These are phyloP conservation scores for Xiphydria camelus DNA, from an alignment of 2,888 invertebrate genomes.

Conservation along the genomic window DNA sequence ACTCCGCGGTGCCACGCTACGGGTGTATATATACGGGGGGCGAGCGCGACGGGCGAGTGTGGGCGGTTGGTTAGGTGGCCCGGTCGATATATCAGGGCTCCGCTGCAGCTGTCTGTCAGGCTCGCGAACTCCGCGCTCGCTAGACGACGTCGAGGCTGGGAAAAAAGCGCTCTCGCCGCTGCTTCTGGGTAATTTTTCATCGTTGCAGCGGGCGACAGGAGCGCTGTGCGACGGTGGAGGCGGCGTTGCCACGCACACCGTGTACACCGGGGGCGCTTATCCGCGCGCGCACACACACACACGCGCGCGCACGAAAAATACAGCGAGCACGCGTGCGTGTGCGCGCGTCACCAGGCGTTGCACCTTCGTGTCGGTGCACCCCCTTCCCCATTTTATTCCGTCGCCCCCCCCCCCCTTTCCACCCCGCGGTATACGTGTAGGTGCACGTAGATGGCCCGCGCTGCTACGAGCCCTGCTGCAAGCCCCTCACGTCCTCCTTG, in stretches of 20 bases:
- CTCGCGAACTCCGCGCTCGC: conserved; percentile 52
- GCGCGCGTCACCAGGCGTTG: conserved; percentile 4
- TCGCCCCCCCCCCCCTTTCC: conserved; percentile 4
- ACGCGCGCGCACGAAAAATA: conserved; percentile 8
- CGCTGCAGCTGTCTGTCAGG: conserved; percentile 56
- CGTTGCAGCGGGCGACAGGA: conserved; percentile 51
- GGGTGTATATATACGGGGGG: conserved; percentile 9
- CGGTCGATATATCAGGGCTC: conserved; percentile 57
- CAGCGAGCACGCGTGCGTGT: conserved; percentile 12
- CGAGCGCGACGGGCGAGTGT: conserved; percentile 45
- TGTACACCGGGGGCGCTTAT: conserved; percentile 14
- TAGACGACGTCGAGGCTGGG: conserved; percentile 44
- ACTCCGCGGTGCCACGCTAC: not conserved
- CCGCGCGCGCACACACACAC: conserved; percentile 15
- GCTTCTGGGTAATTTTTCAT: conserved; percentile 57
- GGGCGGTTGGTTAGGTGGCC: conserved; percentile 49
- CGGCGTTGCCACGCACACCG: conserved; percentile 36
- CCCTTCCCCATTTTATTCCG: conserved; percentile 12
- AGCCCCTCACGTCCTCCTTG: conserved; percentile 22
- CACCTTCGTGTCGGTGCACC: conserved; percentile 13
- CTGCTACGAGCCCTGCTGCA: conserved; percentile 42
- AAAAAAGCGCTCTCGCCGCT: conserved; percentile 42
- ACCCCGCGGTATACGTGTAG: conserved; percentile 1
- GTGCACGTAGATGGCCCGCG: conserved; percentile 6
- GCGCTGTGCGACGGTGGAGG: conserved; percentile 39